These are phyloP conservation scores for Eupithecia dodoneata DNA, from an alignment of 2,888 invertebrate species.

Conservation along the genomic window DNA sequence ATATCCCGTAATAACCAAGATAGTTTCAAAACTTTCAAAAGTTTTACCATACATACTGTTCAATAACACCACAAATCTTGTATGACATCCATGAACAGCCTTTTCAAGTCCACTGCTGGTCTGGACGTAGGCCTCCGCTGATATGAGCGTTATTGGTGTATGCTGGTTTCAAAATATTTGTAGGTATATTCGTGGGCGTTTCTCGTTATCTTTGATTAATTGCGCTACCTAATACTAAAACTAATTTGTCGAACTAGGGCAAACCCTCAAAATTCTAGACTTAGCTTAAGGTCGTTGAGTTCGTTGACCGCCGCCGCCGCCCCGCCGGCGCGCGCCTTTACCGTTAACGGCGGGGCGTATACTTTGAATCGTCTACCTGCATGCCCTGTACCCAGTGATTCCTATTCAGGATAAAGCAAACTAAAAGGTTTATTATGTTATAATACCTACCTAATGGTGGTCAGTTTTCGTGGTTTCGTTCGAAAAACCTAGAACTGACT, in stretches of 20 bases:
- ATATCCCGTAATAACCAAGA: no score
- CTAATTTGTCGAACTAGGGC: slow-evolving; percentile 61
- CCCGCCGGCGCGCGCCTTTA: slow-evolving; percentile 63
- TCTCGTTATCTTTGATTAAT: not conserved
- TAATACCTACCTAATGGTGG: not conserved
- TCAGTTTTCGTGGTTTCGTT: not conserved
- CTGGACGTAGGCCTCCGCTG: not conserved
- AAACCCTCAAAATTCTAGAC: slow-evolving; percentile 76
- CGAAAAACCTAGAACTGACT: not conserved
- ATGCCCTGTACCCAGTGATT: slow-evolving; percentile 51
- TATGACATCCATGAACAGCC: not conserved
- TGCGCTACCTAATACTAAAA: not conserved
- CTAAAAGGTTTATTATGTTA: slow-evolving; percentile 1
- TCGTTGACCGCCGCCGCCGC: slow-evolving; percentile 71
- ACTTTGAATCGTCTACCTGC: slow-evolving; percentile 54
- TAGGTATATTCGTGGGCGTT: not conserved
- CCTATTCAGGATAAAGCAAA: slow-evolving; percentile 45
- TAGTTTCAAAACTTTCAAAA: no score
- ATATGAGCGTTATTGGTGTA: not conserved
- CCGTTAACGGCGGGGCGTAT: slow-evolving; percentile 69
- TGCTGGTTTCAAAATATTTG: not conserved
- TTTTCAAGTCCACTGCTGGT: not conserved
- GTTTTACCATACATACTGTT: no score
- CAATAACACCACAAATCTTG: not conserved
- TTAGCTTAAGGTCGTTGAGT: slow-evolving; percentile 69